Conservation (phyloP, 2,888 invertebrate genomes). For the Coecobrya sp. region DNA sequence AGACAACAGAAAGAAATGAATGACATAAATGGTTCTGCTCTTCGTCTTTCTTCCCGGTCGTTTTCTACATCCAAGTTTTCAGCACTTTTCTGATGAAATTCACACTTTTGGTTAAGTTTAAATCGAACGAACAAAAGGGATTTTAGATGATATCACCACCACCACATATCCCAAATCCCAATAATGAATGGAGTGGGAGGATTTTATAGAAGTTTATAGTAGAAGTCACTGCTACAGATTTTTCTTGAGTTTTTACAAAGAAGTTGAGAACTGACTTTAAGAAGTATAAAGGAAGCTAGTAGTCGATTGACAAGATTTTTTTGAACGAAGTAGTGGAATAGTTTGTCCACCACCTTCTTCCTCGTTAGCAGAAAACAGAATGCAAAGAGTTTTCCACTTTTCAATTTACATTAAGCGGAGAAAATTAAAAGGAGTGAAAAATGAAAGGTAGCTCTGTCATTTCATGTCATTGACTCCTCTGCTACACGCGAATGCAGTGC, state of each 20-base stretch:
- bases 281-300: background rate
- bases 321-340: too few species aligned
- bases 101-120: too few species aligned
- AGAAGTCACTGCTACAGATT: background rate
- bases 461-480: slow-evolving; percentile 17
- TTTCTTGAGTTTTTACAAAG: background rate
- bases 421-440: slow-evolving; percentile 20
- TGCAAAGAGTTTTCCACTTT: background rate
- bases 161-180: too few species aligned
- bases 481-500: too few species aligned
- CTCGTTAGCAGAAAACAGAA: background rate
- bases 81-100: background rate
- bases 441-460: background rate
- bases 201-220: too few species aligned
- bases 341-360: background rate
- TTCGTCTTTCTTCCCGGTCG: background rate
- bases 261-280: background rate
- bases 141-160: slow-evolving; percentile 4
- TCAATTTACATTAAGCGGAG: background rate
- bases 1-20: background rate
- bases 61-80: background rate
- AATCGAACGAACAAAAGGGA: background rate
- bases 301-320: background rate
- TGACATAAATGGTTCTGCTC: background rate
- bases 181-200: too few species aligned